Conservation (phyloP, 2,797 vertebrate genomes). For the Myotis findleyi region DNA sequence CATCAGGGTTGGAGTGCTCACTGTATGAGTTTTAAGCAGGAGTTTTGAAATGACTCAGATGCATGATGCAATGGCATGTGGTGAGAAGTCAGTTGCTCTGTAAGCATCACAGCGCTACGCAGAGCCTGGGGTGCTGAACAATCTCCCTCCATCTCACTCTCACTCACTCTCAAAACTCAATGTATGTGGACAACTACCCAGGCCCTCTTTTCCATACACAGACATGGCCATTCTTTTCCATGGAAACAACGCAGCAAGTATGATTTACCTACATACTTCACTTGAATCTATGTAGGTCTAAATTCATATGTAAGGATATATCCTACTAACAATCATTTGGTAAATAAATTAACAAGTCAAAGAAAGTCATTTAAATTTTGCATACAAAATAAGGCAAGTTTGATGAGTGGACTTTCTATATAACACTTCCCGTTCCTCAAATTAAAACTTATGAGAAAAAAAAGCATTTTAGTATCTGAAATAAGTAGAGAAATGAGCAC, state of each 20-base stretch:
- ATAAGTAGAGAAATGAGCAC: background rate
- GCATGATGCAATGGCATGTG: background rate
- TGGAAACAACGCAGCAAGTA: background rate
- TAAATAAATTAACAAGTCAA: conserved; percentile 1
- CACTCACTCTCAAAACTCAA: background rate
- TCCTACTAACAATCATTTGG: background rate
- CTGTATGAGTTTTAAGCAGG: background rate
- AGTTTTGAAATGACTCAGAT: background rate
- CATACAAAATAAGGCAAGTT: background rate
- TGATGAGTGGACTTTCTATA: background rate
- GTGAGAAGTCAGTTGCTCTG: background rate
- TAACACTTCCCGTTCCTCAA: background rate
- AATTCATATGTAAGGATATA: background rate
- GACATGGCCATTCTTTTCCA: background rate
- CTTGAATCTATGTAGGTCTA: background rate
- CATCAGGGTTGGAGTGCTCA: background rate
- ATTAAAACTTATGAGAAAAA: background rate
- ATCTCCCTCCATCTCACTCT: background rate
- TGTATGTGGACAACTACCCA: background rate
- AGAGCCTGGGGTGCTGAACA: background rate
- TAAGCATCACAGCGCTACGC: background rate
- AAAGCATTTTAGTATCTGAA: background rate
- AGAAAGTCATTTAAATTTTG: background rate
- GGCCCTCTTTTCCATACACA: background rate
- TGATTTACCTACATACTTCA: background rate